Conservation (phyloP, 2,888 invertebrate species). For the Polia nebulosa region DNA sequence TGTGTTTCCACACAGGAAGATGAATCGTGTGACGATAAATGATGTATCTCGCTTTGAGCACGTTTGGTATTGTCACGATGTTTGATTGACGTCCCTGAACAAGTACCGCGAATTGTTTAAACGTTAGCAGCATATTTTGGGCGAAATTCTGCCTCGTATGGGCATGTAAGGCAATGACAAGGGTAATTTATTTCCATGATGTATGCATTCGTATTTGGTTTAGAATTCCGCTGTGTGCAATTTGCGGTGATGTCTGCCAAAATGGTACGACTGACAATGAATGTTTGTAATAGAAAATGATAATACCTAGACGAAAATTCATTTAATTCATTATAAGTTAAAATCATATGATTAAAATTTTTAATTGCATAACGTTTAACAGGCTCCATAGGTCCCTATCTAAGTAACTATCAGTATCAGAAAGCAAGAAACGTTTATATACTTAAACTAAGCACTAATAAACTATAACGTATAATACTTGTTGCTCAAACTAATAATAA, state of each 20-base stretch:
- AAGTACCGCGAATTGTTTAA: constrained; percentile 57
- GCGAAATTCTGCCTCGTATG: constrained; percentile 35
- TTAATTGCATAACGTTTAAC: too few relatives aligned
- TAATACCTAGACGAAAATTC: not conserved
- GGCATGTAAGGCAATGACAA: constrained; percentile 49
- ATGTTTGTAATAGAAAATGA: constrained; percentile 13
- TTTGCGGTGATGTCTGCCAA: constrained; percentile 36
- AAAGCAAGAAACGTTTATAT: too few relatives aligned
- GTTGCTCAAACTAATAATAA: constrained; percentile 48
- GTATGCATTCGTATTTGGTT: constrained; percentile 56
- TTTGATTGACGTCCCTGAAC: constrained; percentile 74
- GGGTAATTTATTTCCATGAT: constrained; percentile 57
- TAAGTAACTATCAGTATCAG: too few relatives aligned
- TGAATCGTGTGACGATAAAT: constrained; percentile 73
- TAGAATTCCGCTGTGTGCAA: constrained; percentile 36
- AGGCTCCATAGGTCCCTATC: too few relatives aligned
- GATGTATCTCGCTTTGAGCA: constrained; percentile 74
- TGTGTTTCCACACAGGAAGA: constrained; percentile 68
- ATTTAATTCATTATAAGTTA: too few relatives aligned
- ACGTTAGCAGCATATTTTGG: constrained; percentile 57
- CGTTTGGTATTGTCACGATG: constrained; percentile 74
- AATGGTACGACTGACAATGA: constrained; percentile 34
- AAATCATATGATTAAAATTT: too few relatives aligned
- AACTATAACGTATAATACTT: constrained; percentile 23
- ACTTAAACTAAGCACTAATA: not conserved